These are phyloP conservation scores for Drosophila bunnanda DNA, from an alignment of 2,888 invertebrate species.

Conservation along the genomic window DNA sequence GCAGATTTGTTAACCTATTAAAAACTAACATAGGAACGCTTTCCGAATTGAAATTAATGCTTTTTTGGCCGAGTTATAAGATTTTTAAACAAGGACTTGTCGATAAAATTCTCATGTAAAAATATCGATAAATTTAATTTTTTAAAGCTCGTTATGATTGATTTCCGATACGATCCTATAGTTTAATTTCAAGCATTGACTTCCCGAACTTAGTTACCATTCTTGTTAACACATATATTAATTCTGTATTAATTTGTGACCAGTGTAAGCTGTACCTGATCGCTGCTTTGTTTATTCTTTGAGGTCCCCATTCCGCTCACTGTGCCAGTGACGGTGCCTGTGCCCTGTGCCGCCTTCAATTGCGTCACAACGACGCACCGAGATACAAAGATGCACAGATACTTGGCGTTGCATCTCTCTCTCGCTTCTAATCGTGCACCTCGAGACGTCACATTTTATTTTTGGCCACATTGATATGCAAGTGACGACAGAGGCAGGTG, in stretches of 20 bases:
- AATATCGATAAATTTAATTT: no score
- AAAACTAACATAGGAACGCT: no score
- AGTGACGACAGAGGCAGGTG: slow-evolving; percentile 58
- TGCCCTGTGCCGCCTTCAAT: slow-evolving; percentile 57
- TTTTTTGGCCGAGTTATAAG: no score
- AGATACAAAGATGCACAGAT: slow-evolving; percentile 13
- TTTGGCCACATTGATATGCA: slow-evolving; percentile 74
- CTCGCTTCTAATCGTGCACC: slow-evolving; percentile 67
- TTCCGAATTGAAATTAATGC: no score
- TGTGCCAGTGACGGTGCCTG: not conserved
- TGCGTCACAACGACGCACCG: slow-evolving; percentile 63
- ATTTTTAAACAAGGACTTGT: no score
- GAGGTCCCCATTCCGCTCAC: not conserved
- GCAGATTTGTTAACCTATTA: no score
- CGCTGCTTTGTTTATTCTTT: slow-evolving; percentile 4
- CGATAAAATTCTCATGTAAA: no score
- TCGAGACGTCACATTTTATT: slow-evolving; percentile 71
- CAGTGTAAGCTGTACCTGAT: slow-evolving; percentile 5
- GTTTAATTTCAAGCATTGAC: no score
- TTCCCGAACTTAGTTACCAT: no score
- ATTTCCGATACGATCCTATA: no score
- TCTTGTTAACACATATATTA: no score
- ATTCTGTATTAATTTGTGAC: not conserved
- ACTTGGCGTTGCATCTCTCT: slow-evolving; percentile 28
- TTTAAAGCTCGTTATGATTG: no score